These are phyloP conservation scores for Piaya cayana DNA, from an alignment of 2,113 vertebrate genomes.

Conservation along the genomic window DNA sequence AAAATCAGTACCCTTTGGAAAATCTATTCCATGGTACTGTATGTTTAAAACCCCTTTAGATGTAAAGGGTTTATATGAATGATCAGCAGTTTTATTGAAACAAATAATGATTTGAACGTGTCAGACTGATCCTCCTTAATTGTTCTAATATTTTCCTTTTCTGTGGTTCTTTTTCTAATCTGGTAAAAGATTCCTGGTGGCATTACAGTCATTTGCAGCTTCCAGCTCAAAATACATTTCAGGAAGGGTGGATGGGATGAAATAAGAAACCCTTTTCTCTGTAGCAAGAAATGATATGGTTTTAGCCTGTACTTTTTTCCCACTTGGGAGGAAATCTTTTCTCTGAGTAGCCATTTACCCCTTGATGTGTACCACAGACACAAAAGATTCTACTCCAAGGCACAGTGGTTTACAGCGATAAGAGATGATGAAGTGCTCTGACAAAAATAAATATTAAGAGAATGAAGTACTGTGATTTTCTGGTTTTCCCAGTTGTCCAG, in stretches of 20 bases:
- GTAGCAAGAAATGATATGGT: not conserved
- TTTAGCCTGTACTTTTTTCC: not conserved
- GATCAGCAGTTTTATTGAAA: not conserved
- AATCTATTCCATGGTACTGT: not conserved
- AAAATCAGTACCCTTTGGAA: not conserved
- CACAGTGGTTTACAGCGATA: not conserved
- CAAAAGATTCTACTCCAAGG: not conserved
- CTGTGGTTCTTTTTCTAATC: not conserved
- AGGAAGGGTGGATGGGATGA: not conserved
- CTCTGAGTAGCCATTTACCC: not conserved
- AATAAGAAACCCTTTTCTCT: not conserved
- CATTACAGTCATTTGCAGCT: not conserved
- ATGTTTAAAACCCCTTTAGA: not conserved
- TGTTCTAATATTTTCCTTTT: not conserved
- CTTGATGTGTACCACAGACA: not conserved
- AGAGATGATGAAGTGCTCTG: not conserved
- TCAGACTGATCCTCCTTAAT: not conserved
- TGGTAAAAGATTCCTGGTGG: not conserved
- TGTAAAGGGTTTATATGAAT: not conserved
- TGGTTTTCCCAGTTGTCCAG: not conserved
- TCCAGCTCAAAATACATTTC: not conserved
- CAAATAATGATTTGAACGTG: not conserved
- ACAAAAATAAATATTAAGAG: constrained; percentile 25
- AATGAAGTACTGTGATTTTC: not conserved
- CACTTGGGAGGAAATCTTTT: constrained; percentile 7